Conservation (phyloP, 2,797 vertebrate genomes). For the Melanotaenia boesemani region DNA sequence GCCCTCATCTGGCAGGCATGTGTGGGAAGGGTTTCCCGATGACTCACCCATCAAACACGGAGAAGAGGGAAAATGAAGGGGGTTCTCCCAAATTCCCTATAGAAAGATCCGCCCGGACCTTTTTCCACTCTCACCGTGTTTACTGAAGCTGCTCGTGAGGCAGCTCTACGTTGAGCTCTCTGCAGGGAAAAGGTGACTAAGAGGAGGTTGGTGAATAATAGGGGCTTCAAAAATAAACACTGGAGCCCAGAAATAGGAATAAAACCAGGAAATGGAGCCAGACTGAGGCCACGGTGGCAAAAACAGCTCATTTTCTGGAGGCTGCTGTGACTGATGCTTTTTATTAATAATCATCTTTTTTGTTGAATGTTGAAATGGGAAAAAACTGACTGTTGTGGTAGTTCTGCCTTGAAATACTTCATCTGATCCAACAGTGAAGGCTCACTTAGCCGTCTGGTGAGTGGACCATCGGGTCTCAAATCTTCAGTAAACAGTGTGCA, state of each 20-base stretch:
- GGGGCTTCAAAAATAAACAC: constrained; percentile 43
- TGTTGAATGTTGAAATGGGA: no score
- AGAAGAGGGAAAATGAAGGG: constrained; percentile 9
- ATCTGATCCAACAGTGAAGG: no score
- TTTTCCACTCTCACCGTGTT: constrained; percentile 32
- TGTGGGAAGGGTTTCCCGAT: constrained; percentile 62
- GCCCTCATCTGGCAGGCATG: constrained; percentile 39
- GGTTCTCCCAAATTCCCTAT: constrained; percentile 48
- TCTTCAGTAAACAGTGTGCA: no score
- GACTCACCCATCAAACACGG: constrained; percentile 64
- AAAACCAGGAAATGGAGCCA: background rate
- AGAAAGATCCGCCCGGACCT: constrained; percentile 17
- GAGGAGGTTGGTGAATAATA: constrained; percentile 45
- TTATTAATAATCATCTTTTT: background rate
- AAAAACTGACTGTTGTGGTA: no score
- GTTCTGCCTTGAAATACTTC: no score
- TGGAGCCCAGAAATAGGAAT: constrained; percentile 24
- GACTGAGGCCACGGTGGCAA: background rate
- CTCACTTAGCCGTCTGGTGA: no score
- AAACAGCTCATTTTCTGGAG: background rate
- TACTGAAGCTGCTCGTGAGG: constrained; percentile 9
- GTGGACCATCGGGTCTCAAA: no score
- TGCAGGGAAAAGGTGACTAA: constrained; percentile 60
- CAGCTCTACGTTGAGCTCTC: constrained; percentile 12
- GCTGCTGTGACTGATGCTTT: no score